Conservation (phyloP, 64 coral and sea anemone genomes). For the Platygyra sinensis region DNA sequence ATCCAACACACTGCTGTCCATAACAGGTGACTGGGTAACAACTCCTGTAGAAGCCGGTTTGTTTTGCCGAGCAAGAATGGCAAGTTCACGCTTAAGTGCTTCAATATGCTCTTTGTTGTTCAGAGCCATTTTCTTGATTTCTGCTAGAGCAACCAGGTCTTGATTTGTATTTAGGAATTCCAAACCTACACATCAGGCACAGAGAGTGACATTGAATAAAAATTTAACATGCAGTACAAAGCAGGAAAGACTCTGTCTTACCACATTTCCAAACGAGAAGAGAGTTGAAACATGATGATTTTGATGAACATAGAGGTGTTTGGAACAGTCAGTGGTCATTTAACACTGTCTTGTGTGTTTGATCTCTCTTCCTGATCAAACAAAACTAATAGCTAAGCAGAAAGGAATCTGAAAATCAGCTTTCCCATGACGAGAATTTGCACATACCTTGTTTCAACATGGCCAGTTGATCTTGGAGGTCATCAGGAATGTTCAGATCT, state of each 20-base stretch:
- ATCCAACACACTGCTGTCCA: constrained; percentile 73
- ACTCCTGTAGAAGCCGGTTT: constrained; percentile 56
- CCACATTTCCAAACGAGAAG: no score
- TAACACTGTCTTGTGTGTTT: no score
- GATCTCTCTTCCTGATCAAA: no score
- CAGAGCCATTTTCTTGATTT: constrained; percentile 60
- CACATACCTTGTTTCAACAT: constrained; percentile 67
- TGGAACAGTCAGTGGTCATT: no score
- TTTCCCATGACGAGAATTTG: no score
- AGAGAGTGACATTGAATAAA: no score
- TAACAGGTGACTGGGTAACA: constrained; percentile 35
- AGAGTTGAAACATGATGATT: no score
- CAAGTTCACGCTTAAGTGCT: constrained; percentile 70
- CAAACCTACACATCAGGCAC: neutral
- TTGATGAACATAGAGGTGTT: no score
- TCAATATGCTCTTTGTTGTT: constrained; percentile 85
- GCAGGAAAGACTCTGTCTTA: no score
- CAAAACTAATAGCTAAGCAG: no score
- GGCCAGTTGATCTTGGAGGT: constrained; percentile 75
- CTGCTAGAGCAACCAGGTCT: constrained; percentile 34
- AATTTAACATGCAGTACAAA: no score
- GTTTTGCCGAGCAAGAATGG: constrained; percentile 66
- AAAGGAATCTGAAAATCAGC: neutral
- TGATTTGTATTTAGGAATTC: constrained; percentile 62
- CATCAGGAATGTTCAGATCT: constrained; percentile 43